Evolutionary conservation across 2,888 invertebrate species (phyloP), one percentile per base, ranked within the genome.

Genomic region (Microctonus hyperodae): DNA sequence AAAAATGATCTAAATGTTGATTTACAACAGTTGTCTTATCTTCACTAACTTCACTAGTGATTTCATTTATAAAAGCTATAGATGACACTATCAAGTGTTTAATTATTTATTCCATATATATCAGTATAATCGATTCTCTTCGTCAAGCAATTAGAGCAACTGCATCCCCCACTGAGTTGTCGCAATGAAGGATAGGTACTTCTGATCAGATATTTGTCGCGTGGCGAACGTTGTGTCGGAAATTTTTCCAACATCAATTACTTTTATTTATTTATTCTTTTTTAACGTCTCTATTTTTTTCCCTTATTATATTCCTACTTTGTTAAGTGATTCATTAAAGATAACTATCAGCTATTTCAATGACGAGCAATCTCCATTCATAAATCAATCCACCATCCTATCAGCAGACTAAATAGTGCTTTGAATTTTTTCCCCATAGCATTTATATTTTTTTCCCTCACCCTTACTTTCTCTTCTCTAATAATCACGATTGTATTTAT

Each of bases 81-180:
- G 23, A 10, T 50, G 22, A 22, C 48, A 50, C 48, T 50, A 20
- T 50, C 16, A 50, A 37, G 28, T 13, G 23, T 53, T 55, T 55
- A 55, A 55, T 53, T 53, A n/a, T 44, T n/a, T 44, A 44, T 7
- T 44, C 16, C 9, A 16, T 3, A 16, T 44, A 9, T 53, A 62
- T 53, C 40, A 55, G 56, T 35, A 13, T n/a, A n/a, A n/a, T n/a
- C n/a, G n/a, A n/a, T n/a, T n/a, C n/a, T n/a, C n/a, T n/a, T 50
- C 20, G 7, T 13, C 53, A 40, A 48, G 31, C 55, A 64, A 64
- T 64, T 56, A n/a, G n/a, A n/a, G 22, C 16, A 51, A 25, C 31
- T 61, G 56, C 48, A 56, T 28, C 35, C 62, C 60, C 56, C 63
- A 55, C 63, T 64, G 63, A 25, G 56, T 48, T 28, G 40, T 28